A percentile compares a stretch with the other conserved stretches of the same genome.
Conservation (phyloP, 2,113 vertebrate genomes). For the Raja brachyura region DNA sequence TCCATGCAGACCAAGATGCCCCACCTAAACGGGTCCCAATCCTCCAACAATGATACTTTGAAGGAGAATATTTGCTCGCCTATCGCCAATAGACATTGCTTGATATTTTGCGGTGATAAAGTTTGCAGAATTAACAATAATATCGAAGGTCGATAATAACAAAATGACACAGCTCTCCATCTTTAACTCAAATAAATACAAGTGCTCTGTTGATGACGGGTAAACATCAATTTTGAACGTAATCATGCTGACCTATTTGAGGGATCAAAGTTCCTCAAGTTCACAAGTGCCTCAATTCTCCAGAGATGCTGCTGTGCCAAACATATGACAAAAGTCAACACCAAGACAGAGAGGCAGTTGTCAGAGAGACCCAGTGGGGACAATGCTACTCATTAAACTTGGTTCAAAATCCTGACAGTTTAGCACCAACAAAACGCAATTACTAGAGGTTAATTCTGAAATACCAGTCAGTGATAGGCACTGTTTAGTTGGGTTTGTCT, state of each 20-base stretch:
- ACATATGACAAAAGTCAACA: neutral
- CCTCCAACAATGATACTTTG: neutral
- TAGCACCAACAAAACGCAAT: neutral
- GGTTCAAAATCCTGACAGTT: neutral
- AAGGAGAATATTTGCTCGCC: neutral
- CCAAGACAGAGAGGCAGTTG: constrained; percentile 8
- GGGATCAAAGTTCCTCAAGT: neutral
- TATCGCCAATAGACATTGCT: neutral
- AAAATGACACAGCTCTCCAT: neutral
- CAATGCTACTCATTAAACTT: constrained; percentile 15
- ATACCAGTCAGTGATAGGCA: constrained; percentile 15
- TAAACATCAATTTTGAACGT: neutral
- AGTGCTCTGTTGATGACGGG: neutral
- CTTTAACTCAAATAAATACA: neutral
- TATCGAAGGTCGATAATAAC: neutral
- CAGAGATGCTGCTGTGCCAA: neutral
- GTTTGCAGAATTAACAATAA: neutral
- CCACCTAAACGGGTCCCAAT: too few relatives aligned
- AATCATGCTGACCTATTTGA: neutral
- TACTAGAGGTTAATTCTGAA: constrained; percentile 14
- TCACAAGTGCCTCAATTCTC: constrained; percentile 8
- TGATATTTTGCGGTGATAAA: neutral
- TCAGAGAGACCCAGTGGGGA: neutral
- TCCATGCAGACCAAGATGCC: too few relatives aligned
- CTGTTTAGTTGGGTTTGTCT: neutral